Conservation (phyloP, 2,888 invertebrate genomes). For the Cheilosia variabilis region DNA sequence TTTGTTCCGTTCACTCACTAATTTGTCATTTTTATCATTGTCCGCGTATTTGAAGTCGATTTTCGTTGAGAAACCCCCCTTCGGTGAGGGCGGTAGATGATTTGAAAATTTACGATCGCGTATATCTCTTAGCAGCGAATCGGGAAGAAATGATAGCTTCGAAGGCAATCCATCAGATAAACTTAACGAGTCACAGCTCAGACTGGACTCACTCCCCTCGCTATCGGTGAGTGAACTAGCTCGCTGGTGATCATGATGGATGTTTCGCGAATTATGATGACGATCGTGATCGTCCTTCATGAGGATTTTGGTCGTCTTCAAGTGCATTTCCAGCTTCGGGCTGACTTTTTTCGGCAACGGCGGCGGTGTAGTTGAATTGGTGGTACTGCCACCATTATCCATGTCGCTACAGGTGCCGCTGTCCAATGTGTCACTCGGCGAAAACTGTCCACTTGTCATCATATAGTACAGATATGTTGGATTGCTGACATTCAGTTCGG, state of each 20-base stretch:
- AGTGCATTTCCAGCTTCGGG: slow-evolving; percentile 83
- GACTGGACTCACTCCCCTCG: slow-evolving; percentile 87
- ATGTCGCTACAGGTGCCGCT: slow-evolving; percentile 94
- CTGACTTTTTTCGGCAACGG: slow-evolving; percentile 86
- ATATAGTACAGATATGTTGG: slow-evolving; percentile 83
- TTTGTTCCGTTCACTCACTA: slow-evolving; percentile 66
- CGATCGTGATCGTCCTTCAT: slow-evolving; percentile 72
- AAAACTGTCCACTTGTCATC: slow-evolving; percentile 92
- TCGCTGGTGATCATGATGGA: slow-evolving; percentile 80
- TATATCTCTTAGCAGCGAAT: slow-evolving; percentile 88
- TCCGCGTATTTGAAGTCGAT: slow-evolving; percentile 65
- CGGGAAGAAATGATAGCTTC: slow-evolving; percentile 86
- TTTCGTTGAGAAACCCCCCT: slow-evolving; percentile 53
- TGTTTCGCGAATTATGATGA: slow-evolving; percentile 83
- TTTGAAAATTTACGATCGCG: slow-evolving; percentile 85
- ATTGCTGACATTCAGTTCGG: slow-evolving; percentile 80
- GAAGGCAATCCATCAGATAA: slow-evolving; percentile 85
- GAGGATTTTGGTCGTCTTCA: slow-evolving; percentile 80
- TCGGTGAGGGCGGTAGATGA: slow-evolving; percentile 36
- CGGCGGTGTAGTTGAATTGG: slow-evolving; percentile 83
- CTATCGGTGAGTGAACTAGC: slow-evolving; percentile 86
- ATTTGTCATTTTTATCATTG: slow-evolving; percentile 64
- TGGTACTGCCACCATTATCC: slow-evolving; percentile 83
- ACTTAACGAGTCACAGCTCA: slow-evolving; percentile 93
- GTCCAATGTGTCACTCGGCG: slow-evolving; percentile 91